Conservation (phyloP, 2,888 invertebrate species). For the Buathra laborator region DNA sequence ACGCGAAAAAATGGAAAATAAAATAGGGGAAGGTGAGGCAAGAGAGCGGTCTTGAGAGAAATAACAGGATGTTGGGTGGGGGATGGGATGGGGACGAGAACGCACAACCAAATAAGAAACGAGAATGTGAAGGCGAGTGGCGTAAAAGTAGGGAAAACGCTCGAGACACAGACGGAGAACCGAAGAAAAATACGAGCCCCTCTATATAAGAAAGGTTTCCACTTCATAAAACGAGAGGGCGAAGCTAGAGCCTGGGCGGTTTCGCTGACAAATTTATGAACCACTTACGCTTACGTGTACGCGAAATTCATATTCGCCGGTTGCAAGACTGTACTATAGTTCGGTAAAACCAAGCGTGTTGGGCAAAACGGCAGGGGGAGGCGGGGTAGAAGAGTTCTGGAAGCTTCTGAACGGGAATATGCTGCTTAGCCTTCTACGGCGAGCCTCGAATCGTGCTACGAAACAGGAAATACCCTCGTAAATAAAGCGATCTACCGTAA, state of each 20-base stretch:
- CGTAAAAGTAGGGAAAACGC: constrained; percentile 21
- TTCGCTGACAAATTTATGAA: constrained; percentile 71
- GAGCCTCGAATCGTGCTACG: constrained; percentile 30
- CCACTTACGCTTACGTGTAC: constrained; percentile 70
- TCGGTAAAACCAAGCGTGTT: background rate
- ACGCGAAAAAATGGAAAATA: constrained; percentile 69
- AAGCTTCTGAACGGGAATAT: constrained; percentile 25
- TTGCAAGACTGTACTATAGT: constrained; percentile 29
- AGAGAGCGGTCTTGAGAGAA: constrained; percentile 38
- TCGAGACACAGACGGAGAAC: constrained; percentile 37
- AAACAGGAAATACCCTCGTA: constrained; percentile 30
- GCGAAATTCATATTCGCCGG: constrained; percentile 69
- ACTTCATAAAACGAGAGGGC: constrained; percentile 69
- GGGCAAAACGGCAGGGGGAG: constrained; percentile 6
- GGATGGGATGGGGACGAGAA: constrained; percentile 18
- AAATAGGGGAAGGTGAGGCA: constrained; percentile 58
- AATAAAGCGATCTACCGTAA: constrained; percentile 27
- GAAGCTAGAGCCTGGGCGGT: constrained; percentile 56
- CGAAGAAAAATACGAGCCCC: constrained; percentile 51
- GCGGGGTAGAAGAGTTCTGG: constrained; percentile 3
- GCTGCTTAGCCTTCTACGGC: constrained; percentile 9
- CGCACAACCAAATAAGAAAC: constrained; percentile 19
- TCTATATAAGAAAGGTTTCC: constrained; percentile 70
- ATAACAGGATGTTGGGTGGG: constrained; percentile 27
- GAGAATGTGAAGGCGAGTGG: constrained; percentile 20